Percentiles rank a stretch among this genome's conserved stretches.
phyloP scores from a whole-genome alignment of 2,113 vertebrate species.

The Tiliqua scincoides region DNA sequence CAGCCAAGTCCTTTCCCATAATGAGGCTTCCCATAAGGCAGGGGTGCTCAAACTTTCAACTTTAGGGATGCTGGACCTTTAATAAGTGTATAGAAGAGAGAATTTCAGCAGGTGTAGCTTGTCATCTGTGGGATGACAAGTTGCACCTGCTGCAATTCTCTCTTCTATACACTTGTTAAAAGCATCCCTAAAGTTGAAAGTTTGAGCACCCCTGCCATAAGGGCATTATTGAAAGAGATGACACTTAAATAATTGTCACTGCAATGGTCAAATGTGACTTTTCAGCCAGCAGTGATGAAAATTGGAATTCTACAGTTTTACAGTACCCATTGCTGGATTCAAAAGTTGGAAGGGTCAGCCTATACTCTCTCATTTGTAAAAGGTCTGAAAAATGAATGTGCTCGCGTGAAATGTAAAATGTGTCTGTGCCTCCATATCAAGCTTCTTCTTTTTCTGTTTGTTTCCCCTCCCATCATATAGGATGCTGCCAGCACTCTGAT shows the following conservation, averaged over 20 bases:
- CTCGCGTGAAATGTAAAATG: neutral
- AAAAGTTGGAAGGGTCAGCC: neutral
- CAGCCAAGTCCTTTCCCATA: neutral
- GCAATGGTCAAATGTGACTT: neutral
- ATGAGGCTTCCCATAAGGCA: neutral
- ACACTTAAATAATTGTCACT: neutral
- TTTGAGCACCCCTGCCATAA: neutral
- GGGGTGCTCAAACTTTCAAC: neutral
- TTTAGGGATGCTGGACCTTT: too few species aligned
- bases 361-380: neutral
- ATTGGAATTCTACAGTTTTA: fast-evolving
- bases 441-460: conserved; percentile 27
- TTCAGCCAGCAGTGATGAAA: neutral
- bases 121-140: too few species aligned
- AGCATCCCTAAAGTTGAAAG: too few species aligned
- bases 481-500: neutral
- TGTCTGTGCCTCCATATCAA: neutral
- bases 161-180: too few species aligned
- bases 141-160: too few species aligned
- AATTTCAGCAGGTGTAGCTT: too few species aligned
- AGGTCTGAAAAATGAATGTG: neutral
- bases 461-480: conserved; percentile 35
- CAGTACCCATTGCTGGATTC: neutral
- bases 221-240: neutral
- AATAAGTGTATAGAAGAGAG: too few species aligned